Percentiles rank a stretch among this genome's conserved stretches.
Conservation (phyloP, 2,113 vertebrate genomes). For the Solenodon paradoxus region DNA sequence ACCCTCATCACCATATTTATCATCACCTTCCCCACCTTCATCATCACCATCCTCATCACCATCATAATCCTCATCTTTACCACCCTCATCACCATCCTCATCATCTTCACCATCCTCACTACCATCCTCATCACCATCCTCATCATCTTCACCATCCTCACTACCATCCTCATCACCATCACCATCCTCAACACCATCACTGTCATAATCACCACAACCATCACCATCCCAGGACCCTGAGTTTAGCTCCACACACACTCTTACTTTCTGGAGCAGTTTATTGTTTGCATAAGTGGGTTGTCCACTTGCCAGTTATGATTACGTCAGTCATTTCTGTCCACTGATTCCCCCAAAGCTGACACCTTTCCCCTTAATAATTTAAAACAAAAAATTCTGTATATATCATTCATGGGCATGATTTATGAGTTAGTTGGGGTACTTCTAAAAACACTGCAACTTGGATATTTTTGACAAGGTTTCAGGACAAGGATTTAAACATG, state of each 20-base stretch:
- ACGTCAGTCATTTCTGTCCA: not conserved
- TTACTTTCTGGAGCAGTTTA: not conserved
- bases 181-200: accelerated
- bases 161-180: accelerated
- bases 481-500: not conserved
- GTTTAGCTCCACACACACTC: accelerated
- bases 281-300: accelerated
- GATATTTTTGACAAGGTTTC: not conserved
- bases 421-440: accelerated
- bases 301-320: not conserved
- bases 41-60: accelerated
- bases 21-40: too few relatives aligned
- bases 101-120: too few relatives aligned
- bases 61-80: accelerated
- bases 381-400: not conserved
- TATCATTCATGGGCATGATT: not conserved
- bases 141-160: accelerated
- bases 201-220: accelerated
- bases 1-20: too few relatives aligned
- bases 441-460: not conserved
- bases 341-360: not conserved
- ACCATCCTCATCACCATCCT: too few relatives aligned
- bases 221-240: accelerated
- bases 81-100: accelerated
- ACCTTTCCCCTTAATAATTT: too few relatives aligned